Percentiles rank a stretch among this genome's conserved stretches.
These are phyloP conservation scores for Drosophila seguyi DNA, from an alignment of 1,140 invertebrate genomes.

Conservation along the genomic window DNA sequence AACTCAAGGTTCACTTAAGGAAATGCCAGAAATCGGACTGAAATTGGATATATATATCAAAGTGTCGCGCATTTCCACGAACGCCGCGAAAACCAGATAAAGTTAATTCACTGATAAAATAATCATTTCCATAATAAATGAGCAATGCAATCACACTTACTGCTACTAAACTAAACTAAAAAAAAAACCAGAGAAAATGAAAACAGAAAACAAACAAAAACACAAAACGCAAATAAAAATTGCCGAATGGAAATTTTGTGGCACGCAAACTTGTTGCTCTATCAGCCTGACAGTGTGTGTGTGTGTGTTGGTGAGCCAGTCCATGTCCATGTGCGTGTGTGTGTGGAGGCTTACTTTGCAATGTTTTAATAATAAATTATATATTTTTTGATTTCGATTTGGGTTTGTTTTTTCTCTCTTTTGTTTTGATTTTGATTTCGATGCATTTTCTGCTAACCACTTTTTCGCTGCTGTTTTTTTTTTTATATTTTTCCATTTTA, in stretches of 20 bases:
- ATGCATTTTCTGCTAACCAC: constrained; percentile 20
- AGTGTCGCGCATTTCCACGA: neutral
- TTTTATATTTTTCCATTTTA: neutral
- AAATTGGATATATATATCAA: constrained; percentile 6
- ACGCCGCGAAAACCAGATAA: neutral
- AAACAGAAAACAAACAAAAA: constrained; percentile 28
- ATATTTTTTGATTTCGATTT: constrained; percentile 44
- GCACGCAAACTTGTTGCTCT: constrained; percentile 77
- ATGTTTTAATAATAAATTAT: constrained; percentile 64
- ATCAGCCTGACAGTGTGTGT: constrained; percentile 14
- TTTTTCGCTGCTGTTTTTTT: constrained; percentile 10
- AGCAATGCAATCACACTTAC: constrained; percentile 13
- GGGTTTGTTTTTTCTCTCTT: constrained; percentile 22
- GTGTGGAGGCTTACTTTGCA: constrained; percentile 57
- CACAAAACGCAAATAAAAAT: constrained; percentile 39
- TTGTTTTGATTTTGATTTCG: constrained; percentile 38
- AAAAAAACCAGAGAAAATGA: neutral
- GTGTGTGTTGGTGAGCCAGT: constrained; percentile 31
- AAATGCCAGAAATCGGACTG: neutral
- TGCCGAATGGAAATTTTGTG: constrained; percentile 78
- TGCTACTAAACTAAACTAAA: neutral
- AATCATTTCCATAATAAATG: constrained; percentile 17
- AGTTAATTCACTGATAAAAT: constrained; percentile 17
- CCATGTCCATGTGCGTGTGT: constrained; percentile 33
- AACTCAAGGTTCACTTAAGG: neutral